phyloP scores from a whole-genome alignment of 1,140 invertebrate species.

The Zophobas morio region DNA sequence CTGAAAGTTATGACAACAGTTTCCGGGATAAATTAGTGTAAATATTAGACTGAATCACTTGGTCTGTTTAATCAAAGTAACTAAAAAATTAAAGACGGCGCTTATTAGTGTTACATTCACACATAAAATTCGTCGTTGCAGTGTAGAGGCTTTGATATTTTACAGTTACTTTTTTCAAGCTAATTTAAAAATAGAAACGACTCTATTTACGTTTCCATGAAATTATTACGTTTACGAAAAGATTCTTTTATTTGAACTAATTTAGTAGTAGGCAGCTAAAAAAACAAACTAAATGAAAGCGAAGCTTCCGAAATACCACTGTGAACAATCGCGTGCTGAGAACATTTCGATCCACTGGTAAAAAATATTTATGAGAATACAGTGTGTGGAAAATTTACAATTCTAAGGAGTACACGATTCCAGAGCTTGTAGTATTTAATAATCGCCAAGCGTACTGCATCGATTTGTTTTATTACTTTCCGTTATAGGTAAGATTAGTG shows the following conservation, averaged over 20 bases:
- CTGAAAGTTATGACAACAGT: too few relatives aligned
- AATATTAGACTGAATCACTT: too few relatives aligned
- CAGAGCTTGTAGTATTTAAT: constrained; percentile 1
- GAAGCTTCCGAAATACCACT: constrained; percentile 17
- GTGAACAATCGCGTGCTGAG: constrained; percentile 16
- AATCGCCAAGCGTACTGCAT: not conserved
- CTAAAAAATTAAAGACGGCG: too few relatives aligned
- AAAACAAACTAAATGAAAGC: constrained; percentile 17
- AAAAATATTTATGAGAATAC: constrained; percentile 25
- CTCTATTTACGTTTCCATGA: not conserved
- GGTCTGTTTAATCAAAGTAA: too few relatives aligned
- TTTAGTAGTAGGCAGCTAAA: constrained; percentile 18
- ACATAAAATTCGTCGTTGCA: too few relatives aligned
- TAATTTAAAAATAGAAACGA: constrained; percentile 6
- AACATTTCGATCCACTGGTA: constrained; percentile 11
- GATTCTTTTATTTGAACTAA: not conserved
- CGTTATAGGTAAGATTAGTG: too few relatives aligned
- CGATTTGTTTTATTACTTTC: too few relatives aligned
- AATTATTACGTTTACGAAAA: constrained; percentile 4
- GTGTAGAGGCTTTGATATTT: too few relatives aligned
- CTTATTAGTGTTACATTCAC: too few relatives aligned
- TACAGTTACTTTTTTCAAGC: not conserved
- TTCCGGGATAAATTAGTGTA: too few relatives aligned
- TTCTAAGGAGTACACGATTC: not conserved
- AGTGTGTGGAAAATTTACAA: constrained; percentile 24